phyloP scores from a whole-genome alignment of 2,113 vertebrate species.

The Empidonax alnorum region DNA sequence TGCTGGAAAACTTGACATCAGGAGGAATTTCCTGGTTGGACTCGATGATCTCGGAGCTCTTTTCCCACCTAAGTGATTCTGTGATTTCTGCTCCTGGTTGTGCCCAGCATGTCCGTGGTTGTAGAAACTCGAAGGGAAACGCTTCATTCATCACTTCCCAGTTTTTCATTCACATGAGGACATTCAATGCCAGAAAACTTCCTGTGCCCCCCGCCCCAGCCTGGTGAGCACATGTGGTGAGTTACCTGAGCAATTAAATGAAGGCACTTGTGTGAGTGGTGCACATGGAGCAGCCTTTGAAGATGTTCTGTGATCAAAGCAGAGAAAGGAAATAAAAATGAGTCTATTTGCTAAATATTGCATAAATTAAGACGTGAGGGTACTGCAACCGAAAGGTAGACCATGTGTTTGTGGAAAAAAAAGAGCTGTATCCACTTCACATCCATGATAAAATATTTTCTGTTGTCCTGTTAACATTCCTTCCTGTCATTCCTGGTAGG shows the following conservation, averaged over 20 bases:
- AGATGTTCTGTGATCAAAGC: background rate
- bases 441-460: background rate
- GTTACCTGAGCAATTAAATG: conserved; percentile 7
- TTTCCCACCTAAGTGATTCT: background rate
- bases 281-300: background rate
- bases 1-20: background rate
- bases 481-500: background rate
- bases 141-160: background rate
- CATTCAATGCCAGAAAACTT: background rate
- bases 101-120: background rate
- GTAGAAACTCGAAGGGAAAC: background rate
- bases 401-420: background rate
- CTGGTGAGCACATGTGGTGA: background rate
- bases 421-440: background rate
- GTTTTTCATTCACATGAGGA: background rate
- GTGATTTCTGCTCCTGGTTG: background rate
- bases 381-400: background rate
- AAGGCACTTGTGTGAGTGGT: background rate
- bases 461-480: background rate
- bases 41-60: rapidly evolving
- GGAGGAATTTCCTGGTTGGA: background rate
- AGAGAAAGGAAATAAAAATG: conserved; percentile 33
- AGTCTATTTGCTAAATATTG: background rate
- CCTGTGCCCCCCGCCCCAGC: background rate
- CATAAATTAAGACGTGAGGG: background rate